Evolutionary conservation across 2,888 invertebrate species (phyloP).

Genomic region (Acleris laterana): DNA sequence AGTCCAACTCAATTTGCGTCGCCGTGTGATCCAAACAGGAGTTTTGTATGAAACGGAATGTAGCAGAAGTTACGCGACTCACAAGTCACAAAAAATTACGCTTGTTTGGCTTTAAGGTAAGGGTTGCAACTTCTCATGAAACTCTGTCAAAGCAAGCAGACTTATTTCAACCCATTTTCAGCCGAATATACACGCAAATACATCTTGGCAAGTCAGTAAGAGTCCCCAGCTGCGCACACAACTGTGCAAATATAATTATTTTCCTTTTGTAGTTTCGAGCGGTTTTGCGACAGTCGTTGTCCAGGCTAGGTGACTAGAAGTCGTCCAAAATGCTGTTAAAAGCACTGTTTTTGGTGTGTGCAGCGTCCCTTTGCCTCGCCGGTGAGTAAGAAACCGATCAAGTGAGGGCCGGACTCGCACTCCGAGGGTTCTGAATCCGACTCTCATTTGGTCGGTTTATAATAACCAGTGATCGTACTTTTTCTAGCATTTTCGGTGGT

Average conservation of each 20-base stretch:
- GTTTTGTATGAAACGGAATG: too few species aligned
- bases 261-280: slow-evolving; percentile 2
- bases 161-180: neutral
- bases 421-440: neutral
- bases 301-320: slow-evolving; percentile 3
- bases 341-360: slow-evolving; percentile 27
- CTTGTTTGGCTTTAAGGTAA: too few species aligned
- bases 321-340: slow-evolving; percentile 31
- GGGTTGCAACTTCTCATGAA: neutral
- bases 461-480: too few species aligned
- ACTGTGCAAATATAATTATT: slow-evolving; percentile 4
- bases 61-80: too few species aligned
- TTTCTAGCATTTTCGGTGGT: too few species aligned
- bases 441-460: neutral
- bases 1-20: too few species aligned
- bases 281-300: slow-evolving; percentile 18
- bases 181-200: slow-evolving; percentile 11
- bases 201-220: neutral
- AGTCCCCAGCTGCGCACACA: slow-evolving; percentile 14
- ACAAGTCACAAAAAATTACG: too few species aligned
- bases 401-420: too few species aligned
- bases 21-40: too few species aligned
- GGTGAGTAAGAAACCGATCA: slow-evolving; percentile 4
- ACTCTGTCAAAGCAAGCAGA: neutral
- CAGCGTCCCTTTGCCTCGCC: slow-evolving; percentile 24